phyloP scores from a whole-genome alignment of 2,888 invertebrate species.

The Augochlorella aurata region DNA sequence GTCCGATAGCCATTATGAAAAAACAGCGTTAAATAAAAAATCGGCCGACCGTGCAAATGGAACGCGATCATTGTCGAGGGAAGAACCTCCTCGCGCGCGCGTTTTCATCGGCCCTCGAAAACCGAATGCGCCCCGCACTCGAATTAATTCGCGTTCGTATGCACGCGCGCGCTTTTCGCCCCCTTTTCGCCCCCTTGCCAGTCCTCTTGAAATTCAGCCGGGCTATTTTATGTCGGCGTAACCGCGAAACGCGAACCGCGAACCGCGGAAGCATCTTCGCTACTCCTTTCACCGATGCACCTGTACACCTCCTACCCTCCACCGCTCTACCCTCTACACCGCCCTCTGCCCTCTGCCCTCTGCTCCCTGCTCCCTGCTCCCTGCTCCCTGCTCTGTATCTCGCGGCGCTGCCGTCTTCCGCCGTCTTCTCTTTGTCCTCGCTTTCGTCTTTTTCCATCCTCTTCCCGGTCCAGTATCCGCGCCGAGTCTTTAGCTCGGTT shows the following conservation, averaged over 20 bases:
- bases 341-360: background rate
- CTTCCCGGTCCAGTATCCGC: background rate
- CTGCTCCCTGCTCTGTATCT: background rate
- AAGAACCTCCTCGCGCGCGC: slow-evolving; percentile 25
- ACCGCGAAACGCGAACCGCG: slow-evolving; percentile 28
- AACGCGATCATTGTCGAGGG: slow-evolving; percentile 57
- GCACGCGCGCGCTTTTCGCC: slow-evolving; percentile 27
- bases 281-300: background rate
- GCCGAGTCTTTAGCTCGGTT: background rate
- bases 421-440: background rate
- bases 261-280: slow-evolving; percentile 32
- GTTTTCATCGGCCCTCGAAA: slow-evolving; percentile 56
- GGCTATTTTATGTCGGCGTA: slow-evolving; percentile 51
- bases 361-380: no score
- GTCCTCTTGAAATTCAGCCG: slow-evolving; percentile 39
- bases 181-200: background rate
- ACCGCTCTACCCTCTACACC: background rate
- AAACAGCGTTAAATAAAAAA: slow-evolving; percentile 54
- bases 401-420: background rate
- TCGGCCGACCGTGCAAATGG: slow-evolving; percentile 54
- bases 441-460: background rate
- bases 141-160: slow-evolving; percentile 60
- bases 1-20: slow-evolving; percentile 27
- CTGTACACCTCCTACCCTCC: background rate
- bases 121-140: slow-evolving; percentile 50